These are phyloP conservation scores for Syngnathus floridae DNA, from an alignment of 2,113 vertebrate genomes.

Conservation along the genomic window DNA sequence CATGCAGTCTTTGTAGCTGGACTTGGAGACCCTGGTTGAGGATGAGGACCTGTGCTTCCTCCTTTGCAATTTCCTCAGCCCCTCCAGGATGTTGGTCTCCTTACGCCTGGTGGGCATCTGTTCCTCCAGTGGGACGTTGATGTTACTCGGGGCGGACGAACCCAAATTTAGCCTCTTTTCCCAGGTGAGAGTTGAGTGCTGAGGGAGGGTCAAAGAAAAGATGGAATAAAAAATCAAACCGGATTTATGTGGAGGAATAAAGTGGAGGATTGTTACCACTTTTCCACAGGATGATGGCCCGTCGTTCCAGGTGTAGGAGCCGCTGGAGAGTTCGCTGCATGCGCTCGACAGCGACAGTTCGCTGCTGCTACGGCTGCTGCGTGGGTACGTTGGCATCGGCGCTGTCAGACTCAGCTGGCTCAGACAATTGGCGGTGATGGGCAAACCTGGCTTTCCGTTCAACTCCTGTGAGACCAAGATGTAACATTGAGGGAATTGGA, in stretches of 20 bases:
- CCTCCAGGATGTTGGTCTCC: conserved; percentile 86
- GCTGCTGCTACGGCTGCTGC: conserved; percentile 87
- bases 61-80: conserved; percentile 82
- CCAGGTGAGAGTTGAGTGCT: conserved; percentile 78
- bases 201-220: conserved; percentile 4
- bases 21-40: conserved; percentile 77
- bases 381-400: conserved; percentile 69
- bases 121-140: conserved; percentile 76
- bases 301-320: conserved; percentile 86
- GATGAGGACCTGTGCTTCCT: conserved; percentile 72
- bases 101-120: conserved; percentile 78
- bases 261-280: conserved; percentile 66
- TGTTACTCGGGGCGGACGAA: conserved; percentile 80
- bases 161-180: conserved; percentile 83
- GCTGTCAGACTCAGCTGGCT: conserved; percentile 72
- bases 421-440: conserved; percentile 72
- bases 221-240: background rate
- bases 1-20: conserved; percentile 90
- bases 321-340: conserved; percentile 90
- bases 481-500: background rate
- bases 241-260: background rate
- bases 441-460: conserved; percentile 71
- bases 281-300: conserved; percentile 75
- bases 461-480: conserved; percentile 64
- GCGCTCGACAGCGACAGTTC: conserved; percentile 87